A percentile compares a stretch with the other conserved stretches of the same genome.
Conservation (phyloP, 2,888 invertebrate species). For the Nyleta sp. region DNA sequence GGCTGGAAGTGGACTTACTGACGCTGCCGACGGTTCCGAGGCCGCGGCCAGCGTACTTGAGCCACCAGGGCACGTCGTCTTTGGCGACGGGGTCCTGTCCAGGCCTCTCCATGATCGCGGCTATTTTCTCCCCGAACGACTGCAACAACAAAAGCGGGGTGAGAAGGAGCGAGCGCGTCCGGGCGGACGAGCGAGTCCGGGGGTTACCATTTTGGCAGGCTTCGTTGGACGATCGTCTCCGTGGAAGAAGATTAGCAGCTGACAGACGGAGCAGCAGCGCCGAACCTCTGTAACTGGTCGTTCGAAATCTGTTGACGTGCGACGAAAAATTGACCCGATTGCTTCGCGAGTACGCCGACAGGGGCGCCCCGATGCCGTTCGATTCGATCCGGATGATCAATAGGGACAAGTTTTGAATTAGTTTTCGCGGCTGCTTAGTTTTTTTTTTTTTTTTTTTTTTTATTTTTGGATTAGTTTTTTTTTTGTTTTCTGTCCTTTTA, state of each 20-base stretch:
- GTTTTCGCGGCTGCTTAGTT: no score
- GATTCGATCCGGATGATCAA: conserved; percentile 38
- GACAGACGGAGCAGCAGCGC: conserved; percentile 69
- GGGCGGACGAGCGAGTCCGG: background rate
- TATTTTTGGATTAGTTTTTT: no score
- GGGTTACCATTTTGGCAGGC: conserved; percentile 69
- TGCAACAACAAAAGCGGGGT: conserved; percentile 77
- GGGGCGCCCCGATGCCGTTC: conserved; percentile 60
- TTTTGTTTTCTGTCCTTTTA: no score
- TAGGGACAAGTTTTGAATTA: conserved; percentile 1
- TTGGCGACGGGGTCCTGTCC: conserved; percentile 90
- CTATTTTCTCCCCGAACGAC: conserved; percentile 92
- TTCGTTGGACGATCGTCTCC: conserved; percentile 44
- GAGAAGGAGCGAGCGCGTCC: background rate
- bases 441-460: no score
- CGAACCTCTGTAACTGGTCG: conserved; percentile 33
- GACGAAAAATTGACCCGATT: conserved; percentile 72
- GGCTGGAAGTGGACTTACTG: conserved; percentile 85
- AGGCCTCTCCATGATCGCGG: conserved; percentile 91
- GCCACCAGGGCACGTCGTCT: conserved; percentile 94
- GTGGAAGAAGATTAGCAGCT: conserved; percentile 67
- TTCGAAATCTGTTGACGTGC: conserved; percentile 70
- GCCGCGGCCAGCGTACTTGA: conserved; percentile 93
- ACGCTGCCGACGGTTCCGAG: conserved; percentile 93
- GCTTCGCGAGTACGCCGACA: conserved; percentile 30